phyloP scores from a whole-genome alignment of 2,797 vertebrate genomes.

The Microctenopoma stevenorrisi region DNA sequence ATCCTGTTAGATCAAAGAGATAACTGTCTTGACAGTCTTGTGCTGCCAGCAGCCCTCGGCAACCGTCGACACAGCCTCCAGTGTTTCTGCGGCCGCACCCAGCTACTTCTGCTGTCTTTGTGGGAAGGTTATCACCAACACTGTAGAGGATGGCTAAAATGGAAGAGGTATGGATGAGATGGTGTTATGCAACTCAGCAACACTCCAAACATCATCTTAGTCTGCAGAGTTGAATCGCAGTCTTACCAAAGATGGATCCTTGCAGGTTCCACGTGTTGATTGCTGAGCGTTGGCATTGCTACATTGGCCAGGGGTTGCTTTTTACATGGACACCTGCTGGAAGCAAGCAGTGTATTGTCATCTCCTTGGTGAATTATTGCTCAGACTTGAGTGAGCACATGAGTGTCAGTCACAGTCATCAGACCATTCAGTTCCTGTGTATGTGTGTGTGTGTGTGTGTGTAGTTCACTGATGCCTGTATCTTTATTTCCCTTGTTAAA shows the following conservation, averaged over 20 bases:
- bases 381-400: conserved; percentile 37
- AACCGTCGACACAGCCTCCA: conserved; percentile 15
- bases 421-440: conserved; percentile 21
- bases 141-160: conserved; percentile 26
- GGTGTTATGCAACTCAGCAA: conserved; percentile 39
- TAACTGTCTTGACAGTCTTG: background rate
- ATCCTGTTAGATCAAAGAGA: background rate
- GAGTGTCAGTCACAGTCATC: conserved; percentile 44
- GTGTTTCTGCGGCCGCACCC: conserved; percentile 32
- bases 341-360: conserved; percentile 8
- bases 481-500: background rate
- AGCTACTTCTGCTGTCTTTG: conserved; percentile 12
- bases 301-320: background rate
- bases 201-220: conserved; percentile 1
- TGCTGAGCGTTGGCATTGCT: background rate
- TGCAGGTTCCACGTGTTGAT: background rate
- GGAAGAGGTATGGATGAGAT: conserved; percentile 27
- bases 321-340: background rate
- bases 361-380: conserved; percentile 39
- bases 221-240: conserved; percentile 18
- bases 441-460: no score
- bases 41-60: conserved; percentile 10
- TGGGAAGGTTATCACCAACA: conserved; percentile 37
- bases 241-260: background rate
- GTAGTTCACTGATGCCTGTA: background rate